Conservation (phyloP, 2,888 invertebrate genomes). For the Scaptomyza reducta region DNA sequence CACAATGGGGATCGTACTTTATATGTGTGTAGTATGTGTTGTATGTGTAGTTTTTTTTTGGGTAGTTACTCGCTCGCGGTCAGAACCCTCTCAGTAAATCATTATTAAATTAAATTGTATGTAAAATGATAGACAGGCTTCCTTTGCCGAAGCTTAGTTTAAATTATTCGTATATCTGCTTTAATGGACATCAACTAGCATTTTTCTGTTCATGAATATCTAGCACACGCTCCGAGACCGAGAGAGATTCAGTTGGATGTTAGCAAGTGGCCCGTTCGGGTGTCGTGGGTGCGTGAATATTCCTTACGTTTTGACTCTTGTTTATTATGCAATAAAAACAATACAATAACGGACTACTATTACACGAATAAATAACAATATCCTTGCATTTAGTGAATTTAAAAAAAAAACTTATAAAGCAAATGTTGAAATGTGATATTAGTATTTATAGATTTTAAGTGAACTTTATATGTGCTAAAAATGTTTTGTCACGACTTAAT, state of each 20-base stretch:
- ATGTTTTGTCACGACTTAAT: no score
- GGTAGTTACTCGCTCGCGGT: constrained; percentile 20
- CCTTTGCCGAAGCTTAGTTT: constrained; percentile 45
- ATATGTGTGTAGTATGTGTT: not conserved
- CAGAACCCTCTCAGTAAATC: constrained; percentile 69
- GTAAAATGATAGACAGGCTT: constrained; percentile 52
- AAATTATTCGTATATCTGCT: constrained; percentile 45
- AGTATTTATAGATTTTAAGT: not conserved
- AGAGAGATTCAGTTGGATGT: constrained; percentile 58
- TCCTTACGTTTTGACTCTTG: constrained; percentile 5
- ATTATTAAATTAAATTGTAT: constrained; percentile 78
- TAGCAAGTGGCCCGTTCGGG: constrained; percentile 56
- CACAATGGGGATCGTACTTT: constrained; percentile 27
- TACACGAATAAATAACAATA: not conserved
- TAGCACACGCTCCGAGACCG: constrained; percentile 12
- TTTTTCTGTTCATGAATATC: constrained; percentile 30
- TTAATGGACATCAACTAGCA: constrained; percentile 48
- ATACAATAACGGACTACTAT: not conserved
- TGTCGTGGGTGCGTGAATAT: constrained; percentile 55
- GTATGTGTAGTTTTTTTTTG: constrained; percentile 21
- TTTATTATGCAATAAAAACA: constrained; percentile 14
- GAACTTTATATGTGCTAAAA: not conserved
- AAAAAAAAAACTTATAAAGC: not conserved
- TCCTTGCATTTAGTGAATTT: constrained; percentile 6
- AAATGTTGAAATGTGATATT: constrained; percentile 1